Conservation (phyloP, 2,888 invertebrate species). For the Antitype chi region DNA sequence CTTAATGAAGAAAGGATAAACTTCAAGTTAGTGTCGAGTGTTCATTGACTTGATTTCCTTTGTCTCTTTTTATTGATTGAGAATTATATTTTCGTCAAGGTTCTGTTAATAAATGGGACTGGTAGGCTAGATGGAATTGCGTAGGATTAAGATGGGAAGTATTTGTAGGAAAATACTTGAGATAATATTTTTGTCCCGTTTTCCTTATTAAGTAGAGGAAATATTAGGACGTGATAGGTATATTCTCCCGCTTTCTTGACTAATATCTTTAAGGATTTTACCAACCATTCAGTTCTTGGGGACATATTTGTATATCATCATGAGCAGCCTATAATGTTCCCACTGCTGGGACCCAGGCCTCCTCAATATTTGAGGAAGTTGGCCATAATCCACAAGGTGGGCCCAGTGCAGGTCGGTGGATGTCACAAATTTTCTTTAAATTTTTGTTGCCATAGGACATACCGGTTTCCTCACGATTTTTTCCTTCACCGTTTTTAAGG, state of each 20-base stretch:
- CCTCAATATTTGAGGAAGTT: no score
- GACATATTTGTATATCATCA: neutral
- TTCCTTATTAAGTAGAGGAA: slow-evolving; percentile 19
- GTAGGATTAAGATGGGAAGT: slow-evolving; percentile 17
- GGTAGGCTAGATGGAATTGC: neutral
- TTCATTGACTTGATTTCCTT: slow-evolving; percentile 25
- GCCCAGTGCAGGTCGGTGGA: no score
- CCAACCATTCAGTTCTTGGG: neutral
- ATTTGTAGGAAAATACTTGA: slow-evolving; percentile 10
- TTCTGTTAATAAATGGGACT: slow-evolving; percentile 17
- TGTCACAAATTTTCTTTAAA: no score
- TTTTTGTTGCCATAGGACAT: no score
- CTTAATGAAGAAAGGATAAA: slow-evolving; percentile 21
- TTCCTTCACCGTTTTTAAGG: no score
- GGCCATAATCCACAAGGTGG: no score
- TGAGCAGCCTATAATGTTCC: no score
- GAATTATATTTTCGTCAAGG: slow-evolving; percentile 8
- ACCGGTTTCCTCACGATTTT: no score
- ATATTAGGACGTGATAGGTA: neutral
- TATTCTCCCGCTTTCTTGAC: slow-evolving; percentile 7
- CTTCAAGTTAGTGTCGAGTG: neutral
- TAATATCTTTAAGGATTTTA: neutral
- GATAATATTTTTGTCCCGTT: slow-evolving; percentile 17
- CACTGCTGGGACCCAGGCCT: no score
- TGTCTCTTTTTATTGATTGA: slow-evolving; percentile 9